Base-by-base conservation (phyloP, 2,113 vertebrate species). In the Urocynchramus pylzowi region DNA sequence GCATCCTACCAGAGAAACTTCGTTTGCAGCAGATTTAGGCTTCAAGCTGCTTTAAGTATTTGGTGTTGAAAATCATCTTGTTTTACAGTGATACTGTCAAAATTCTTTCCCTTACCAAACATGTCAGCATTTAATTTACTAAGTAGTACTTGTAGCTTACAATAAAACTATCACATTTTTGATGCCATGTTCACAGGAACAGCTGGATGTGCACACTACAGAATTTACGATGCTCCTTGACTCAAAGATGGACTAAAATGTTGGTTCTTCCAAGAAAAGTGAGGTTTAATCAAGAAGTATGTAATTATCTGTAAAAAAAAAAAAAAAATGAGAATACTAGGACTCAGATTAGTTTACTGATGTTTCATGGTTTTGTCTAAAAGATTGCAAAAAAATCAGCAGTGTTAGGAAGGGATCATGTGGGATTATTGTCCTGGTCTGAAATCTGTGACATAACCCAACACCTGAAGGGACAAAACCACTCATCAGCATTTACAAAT, bases 401-500 rank as follows among this genome's bases (percentile, higher is more conserved):
- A 44, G 8, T 0, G 1, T 28, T 47, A 53, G 39, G 76, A 82
- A 71, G 1, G 1, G 31, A n/a, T n/a, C n/a, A n/a, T n/a, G n/a
- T n/a, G n/a, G n/a, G n/a, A 82, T 47, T 65, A 57, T 16, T 52
- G 9, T 28, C n/a, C 39, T 44, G 23, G 16, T 24, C 56, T 6
- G 7, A 63, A 71, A 75, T 54, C 30, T 35, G 42, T 54, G 33
- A 42, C 6, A 17, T 10, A 63, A 67, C 16, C 19, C 60, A 35
- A 33, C 35, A 60, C 35, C 42, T 59, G 22, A 71, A 28, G 35
- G 42, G 83, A 68, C 64, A 64, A 82, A 95, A 19, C 17, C 42
- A 20, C 30, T 27, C 0, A 0, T 17, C 61, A 69, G 49, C 2
- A 3, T 71, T 82, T n/a, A 28, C 37, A 49, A 11, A 42, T 19